Percentiles rank a stretch among this genome's conserved stretches.
Evolutionary conservation across 2,113 vertebrate genomes (phyloP).

Genomic region (Aptenodytes forsteri): DNA sequence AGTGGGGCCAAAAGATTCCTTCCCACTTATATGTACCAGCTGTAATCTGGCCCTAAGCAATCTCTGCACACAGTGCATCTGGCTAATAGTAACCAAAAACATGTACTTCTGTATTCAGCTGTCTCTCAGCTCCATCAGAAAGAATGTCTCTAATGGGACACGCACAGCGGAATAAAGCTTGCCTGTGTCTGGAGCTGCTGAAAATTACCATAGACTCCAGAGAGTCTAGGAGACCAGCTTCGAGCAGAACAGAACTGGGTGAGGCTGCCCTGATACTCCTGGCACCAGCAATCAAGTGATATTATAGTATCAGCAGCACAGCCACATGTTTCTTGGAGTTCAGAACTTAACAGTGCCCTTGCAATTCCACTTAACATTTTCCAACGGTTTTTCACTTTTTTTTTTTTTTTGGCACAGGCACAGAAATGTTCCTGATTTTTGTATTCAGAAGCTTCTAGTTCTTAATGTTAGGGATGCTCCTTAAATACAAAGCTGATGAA

Average conservation of each 20-base stretch:
- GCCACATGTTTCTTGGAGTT: neutral
- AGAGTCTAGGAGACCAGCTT: constrained; percentile 72
- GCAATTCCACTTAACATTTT: neutral
- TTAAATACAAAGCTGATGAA: neutral
- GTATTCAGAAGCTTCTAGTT: neutral
- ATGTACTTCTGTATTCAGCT: neutral
- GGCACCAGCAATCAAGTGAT: constrained; percentile 10
- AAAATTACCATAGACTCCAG: constrained; percentile 79
- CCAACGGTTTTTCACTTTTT: neutral
- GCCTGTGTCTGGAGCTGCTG: constrained; percentile 69
- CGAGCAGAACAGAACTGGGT: constrained; percentile 63
- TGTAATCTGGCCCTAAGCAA: neutral
- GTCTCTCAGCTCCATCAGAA: neutral
- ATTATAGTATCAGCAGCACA: constrained; percentile 7
- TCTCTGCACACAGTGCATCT: neutral
- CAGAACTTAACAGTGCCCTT: neutral
- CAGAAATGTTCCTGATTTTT: neutral
- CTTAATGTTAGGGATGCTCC: neutral
- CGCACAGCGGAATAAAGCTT: constrained; percentile 54
- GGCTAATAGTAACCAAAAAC: neutral
- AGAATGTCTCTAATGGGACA: neutral
- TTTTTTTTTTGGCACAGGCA: neutral
- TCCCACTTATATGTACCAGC: neutral
- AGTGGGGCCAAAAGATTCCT: neutral
- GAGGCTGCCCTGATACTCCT: constrained; percentile 59